Conservation (phyloP, 2,888 invertebrate genomes). For the Lottia scabra region DNA sequence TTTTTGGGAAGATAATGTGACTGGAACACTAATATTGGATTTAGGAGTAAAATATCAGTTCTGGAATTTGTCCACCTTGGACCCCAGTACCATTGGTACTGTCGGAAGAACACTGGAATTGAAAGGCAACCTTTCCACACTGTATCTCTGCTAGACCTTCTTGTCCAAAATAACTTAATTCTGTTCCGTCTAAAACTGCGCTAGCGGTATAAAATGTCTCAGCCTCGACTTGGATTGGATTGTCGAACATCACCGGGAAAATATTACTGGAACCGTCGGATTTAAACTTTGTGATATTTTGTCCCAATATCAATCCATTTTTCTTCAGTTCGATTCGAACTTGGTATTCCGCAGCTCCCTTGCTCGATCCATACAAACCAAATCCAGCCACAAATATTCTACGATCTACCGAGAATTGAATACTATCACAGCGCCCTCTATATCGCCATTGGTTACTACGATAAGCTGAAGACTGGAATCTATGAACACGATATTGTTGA, state of each 20-base stretch:
- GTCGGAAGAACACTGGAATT: constrained; percentile 96
- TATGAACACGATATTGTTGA: constrained; percentile 92
- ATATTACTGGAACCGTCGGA: constrained; percentile 97
- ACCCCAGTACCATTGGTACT: constrained; percentile 98
- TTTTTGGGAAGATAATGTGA: too few species aligned
- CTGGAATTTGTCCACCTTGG: constrained; percentile 97
- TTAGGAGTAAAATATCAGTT: constrained; percentile 86
- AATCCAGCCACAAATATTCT: constrained; percentile 96
- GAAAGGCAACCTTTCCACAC: constrained; percentile 89
- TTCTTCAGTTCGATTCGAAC: constrained; percentile 94
- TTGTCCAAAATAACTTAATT: constrained; percentile 96
- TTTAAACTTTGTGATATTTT: constrained; percentile 93
- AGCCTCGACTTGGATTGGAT: constrained; percentile 88
- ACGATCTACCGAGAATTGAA: constrained; percentile 95
- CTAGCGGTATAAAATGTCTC: constrained; percentile 95
- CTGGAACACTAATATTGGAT: too few species aligned
- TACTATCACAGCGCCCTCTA: constrained; percentile 94
- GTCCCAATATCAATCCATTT: constrained; percentile 86
- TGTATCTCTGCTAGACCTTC: constrained; percentile 95
- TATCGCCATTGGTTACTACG: constrained; percentile 98
- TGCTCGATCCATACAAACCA: constrained; percentile 95
- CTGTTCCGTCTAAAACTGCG: constrained; percentile 92
- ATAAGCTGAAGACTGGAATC: constrained; percentile 96
- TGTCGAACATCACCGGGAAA: constrained; percentile 87
- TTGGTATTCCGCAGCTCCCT: constrained; percentile 93